Conservation (phyloP, 2,888 invertebrate species). For the Lomographa bimaculata region DNA sequence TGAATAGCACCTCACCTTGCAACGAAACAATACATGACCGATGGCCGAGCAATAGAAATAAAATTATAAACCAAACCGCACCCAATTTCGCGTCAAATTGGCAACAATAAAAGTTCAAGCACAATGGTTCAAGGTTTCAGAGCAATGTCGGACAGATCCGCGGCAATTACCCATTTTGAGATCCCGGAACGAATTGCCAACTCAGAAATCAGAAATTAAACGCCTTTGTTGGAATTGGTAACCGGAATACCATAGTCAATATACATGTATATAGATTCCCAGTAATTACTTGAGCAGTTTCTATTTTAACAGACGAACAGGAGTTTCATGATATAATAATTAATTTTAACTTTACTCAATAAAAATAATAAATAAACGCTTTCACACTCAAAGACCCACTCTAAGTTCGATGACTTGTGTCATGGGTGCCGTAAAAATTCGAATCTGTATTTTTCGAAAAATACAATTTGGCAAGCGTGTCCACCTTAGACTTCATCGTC, state of each 20-base stretch:
- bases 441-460: too few relatives aligned
- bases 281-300: too few relatives aligned
- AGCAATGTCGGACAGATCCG: constrained; percentile 44
- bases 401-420: too few relatives aligned
- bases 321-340: too few relatives aligned
- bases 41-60: constrained; percentile 1
- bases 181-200: constrained; percentile 55
- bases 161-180: constrained; percentile 51
- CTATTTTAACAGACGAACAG: too few relatives aligned
- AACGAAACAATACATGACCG: constrained; percentile 4
- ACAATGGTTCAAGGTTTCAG: constrained; percentile 37
- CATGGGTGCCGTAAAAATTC: too few relatives aligned
- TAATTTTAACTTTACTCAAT: too few relatives aligned
- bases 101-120: constrained; percentile 57
- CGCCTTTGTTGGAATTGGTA: constrained; percentile 65
- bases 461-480: too few relatives aligned
- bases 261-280: too few relatives aligned
- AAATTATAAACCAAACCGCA: constrained; percentile 18
- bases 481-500: too few relatives aligned
- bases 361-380: too few relatives aligned
- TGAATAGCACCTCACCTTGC: neutral
- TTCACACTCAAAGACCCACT: too few relatives aligned
- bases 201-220: constrained; percentile 59
- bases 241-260: constrained; percentile 39
- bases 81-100: constrained; percentile 40